Conservation (phyloP, 2,113 vertebrate species). For the Peromyscus maniculatus region DNA sequence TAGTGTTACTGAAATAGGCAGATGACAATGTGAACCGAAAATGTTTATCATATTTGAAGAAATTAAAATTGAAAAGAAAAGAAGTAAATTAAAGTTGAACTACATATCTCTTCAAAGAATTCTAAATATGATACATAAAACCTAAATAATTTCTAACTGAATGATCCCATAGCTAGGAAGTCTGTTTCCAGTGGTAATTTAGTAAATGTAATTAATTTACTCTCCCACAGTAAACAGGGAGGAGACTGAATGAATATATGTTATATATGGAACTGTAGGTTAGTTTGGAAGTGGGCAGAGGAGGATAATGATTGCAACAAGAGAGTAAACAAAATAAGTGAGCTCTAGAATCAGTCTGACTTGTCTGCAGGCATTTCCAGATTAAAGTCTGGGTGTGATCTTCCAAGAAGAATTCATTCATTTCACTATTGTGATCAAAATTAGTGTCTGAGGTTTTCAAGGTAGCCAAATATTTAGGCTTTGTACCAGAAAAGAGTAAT, state of each 20-base stretch:
- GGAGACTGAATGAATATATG: not conserved
- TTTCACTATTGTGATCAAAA: not conserved
- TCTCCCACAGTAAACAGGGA: not conserved
- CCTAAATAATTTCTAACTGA: not conserved
- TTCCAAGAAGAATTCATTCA: not conserved
- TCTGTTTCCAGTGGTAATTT: not conserved
- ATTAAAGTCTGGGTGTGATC: not conserved
- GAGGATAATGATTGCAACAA: not conserved
- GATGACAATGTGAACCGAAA: not conserved
- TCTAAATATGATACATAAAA: not conserved
- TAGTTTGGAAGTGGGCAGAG: not conserved
- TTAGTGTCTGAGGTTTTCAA: not conserved
- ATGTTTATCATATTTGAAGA: not conserved
- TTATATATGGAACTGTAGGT: not conserved
- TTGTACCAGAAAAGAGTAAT: not conserved
- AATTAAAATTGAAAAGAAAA: constrained; percentile 12
- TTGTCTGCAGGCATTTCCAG: not conserved
- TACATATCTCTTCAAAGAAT: not conserved
- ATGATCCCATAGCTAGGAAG: not conserved
- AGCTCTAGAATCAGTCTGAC: not conserved
- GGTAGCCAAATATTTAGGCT: not conserved
- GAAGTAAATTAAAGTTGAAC: not conserved
- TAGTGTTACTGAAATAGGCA: not conserved
- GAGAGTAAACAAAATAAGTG: not conserved
- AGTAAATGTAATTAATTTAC: not conserved